These are phyloP conservation scores for Lymantria monacha DNA, from an alignment of 2,888 invertebrate species.

Conservation along the genomic window DNA sequence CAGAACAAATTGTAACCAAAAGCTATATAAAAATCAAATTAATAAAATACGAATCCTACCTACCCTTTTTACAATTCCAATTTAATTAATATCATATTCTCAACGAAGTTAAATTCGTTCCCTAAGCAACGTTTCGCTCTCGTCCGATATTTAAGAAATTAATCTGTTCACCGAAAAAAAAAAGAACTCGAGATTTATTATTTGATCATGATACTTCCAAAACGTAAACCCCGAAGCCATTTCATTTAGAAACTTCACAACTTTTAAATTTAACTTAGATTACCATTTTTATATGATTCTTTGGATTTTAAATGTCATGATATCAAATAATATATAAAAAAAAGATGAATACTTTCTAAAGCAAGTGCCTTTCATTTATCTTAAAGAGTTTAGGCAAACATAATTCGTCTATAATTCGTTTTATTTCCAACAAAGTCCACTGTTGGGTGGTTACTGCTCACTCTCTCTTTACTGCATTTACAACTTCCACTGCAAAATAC, in stretches of 20 bases:
- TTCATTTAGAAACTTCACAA: constrained; percentile 12
- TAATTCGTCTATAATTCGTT: no score
- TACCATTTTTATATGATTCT: no score
- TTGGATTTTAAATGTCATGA: no score
- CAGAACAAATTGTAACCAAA: no score
- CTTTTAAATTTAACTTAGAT: neutral
- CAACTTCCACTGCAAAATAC: no score
- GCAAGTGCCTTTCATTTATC: no score
- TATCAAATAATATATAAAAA: no score
- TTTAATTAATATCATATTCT: constrained; percentile 28
- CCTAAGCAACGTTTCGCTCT: constrained; percentile 14
- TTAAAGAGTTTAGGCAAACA: no score
- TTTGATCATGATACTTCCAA: constrained; percentile 18
- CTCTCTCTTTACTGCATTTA: no score
- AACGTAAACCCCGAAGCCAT: constrained; percentile 22
- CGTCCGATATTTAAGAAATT: constrained; percentile 26
- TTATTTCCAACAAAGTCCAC: no score
- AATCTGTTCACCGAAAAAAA: constrained; percentile 23
- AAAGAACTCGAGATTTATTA: constrained; percentile 20
- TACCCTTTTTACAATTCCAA: constrained; percentile 19
- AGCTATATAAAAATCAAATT: neutral
- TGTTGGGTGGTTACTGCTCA: no score
- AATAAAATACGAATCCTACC: constrained; percentile 9
- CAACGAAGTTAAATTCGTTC: constrained; percentile 13
- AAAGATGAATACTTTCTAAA: no score